phyloP scores from a whole-genome alignment of 2,888 invertebrate species.

The Latheticus oryzae region DNA sequence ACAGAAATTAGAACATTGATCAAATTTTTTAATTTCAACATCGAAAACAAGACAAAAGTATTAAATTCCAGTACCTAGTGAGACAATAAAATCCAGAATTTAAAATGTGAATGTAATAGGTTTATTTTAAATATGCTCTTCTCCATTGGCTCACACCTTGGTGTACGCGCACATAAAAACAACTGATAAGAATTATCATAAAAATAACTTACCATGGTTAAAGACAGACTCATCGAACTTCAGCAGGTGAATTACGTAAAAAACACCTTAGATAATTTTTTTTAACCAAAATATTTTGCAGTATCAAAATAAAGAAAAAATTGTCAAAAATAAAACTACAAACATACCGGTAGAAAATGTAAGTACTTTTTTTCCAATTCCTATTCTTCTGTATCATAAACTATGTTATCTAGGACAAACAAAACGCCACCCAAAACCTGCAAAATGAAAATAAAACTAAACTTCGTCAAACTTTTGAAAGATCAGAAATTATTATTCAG shows the following conservation, averaged over 20 bases:
- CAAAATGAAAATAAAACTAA: conserved; percentile 28
- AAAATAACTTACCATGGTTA: conserved; percentile 48
- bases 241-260: conserved; percentile 42
- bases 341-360: conserved; percentile 44
- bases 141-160: conserved; percentile 5
- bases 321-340: conserved; percentile 39
- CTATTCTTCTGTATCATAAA: conserved; percentile 5
- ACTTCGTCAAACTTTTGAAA: conserved; percentile 52
- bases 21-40: too few species aligned
- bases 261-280: conserved; percentile 5
- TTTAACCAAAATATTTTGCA: conserved; percentile 10
- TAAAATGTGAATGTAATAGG: too few species aligned
- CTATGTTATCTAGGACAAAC: conserved; percentile 14
- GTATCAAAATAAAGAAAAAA: conserved; percentile 28
- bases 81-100: too few species aligned
- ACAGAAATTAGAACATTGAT: too few species aligned
- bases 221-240: conserved; percentile 55
- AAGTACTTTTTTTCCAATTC: conserved; percentile 13
- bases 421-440: conserved; percentile 14
- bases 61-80: too few species aligned
- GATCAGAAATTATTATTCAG: conserved; percentile 62
- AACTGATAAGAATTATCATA: conserved; percentile 25
- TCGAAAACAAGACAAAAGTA: too few species aligned
- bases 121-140: too few species aligned
- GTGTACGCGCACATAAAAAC: not conserved